Conservation (phyloP, 2,797 vertebrate species). For the Poeciliopsis paucimaculata region DNA sequence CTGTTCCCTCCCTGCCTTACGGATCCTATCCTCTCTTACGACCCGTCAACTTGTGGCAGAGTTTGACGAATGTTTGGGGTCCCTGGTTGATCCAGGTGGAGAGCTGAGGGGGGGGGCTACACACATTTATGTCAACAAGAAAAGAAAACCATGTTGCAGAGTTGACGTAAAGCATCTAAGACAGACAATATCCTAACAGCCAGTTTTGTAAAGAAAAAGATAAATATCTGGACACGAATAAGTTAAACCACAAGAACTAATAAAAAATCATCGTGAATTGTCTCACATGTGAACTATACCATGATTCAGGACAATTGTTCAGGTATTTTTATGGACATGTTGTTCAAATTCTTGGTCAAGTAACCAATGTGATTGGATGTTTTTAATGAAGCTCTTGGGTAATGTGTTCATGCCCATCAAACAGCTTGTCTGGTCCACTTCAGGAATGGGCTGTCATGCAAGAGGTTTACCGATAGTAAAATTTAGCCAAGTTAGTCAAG, state of each 20-base stretch:
- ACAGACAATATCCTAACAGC: not conserved
- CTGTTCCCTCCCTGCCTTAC: slow-evolving; percentile 9
- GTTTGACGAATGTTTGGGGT: not conserved
- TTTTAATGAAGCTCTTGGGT: not conserved
- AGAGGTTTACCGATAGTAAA: not conserved
- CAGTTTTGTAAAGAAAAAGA: not conserved
- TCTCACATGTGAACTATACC: not conserved
- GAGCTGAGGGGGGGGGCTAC: too few species aligned
- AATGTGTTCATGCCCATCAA: not conserved
- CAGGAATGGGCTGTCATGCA: not conserved
- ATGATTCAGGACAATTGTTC: not conserved
- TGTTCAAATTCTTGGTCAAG: not conserved
- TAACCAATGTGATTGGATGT: not conserved
- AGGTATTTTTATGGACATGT: not conserved
- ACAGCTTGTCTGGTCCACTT: not conserved
- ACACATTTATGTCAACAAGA: not conserved
- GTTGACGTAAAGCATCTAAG: not conserved
- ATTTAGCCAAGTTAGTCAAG: not conserved
- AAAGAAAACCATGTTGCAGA: not conserved
- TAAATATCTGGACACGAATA: not conserved
- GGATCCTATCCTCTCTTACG: not conserved
- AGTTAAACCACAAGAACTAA: not conserved
- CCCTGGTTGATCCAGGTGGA: not conserved
- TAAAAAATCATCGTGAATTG: not conserved
- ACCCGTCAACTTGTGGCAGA: not conserved